phyloP scores from a whole-genome alignment of 2,797 vertebrate species.

The Myotis findleyi region DNA sequence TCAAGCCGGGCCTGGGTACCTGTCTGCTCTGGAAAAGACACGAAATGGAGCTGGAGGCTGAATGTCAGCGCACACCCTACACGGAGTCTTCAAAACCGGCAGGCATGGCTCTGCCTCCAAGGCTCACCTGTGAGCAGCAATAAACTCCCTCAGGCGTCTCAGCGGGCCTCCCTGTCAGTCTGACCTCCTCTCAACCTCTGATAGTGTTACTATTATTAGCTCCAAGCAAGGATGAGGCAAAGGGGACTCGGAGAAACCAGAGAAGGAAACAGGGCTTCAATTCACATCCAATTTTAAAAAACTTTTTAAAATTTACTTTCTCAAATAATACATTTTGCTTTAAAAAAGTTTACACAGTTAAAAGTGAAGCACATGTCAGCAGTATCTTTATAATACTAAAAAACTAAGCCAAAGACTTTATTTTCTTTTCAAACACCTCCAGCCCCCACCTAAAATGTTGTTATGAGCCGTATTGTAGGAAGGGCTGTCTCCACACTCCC shows the following conservation, averaged over 20 bases:
- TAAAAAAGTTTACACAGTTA: constrained; percentile 93
- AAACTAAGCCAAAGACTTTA: constrained; percentile 97
- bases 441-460: constrained; percentile 89
- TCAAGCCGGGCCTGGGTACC: not conserved
- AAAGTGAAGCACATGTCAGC: constrained; percentile 97
- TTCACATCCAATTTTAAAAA: constrained; percentile 36
- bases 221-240: not conserved
- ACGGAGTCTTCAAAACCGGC: not conserved
- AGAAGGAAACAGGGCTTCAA: not conserved
- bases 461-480: constrained; percentile 90
- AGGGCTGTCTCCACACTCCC: constrained; percentile 67
- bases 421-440: constrained; percentile 90
- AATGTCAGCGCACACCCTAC: not conserved
- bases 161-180: not conserved
- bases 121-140: not conserved
- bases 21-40: not conserved
- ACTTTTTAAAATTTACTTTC: constrained; percentile 91
- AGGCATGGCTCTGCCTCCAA: not conserved
- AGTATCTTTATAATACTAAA: constrained; percentile 98
- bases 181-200: not conserved
- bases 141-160: not conserved
- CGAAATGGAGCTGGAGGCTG: not conserved
- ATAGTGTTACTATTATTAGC: not conserved
- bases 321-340: constrained; percentile 93
- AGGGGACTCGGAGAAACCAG: not conserved